Base-by-base conservation (phyloP, 2,888 invertebrate genomes). In the Agonopterix heracliana region DNA sequence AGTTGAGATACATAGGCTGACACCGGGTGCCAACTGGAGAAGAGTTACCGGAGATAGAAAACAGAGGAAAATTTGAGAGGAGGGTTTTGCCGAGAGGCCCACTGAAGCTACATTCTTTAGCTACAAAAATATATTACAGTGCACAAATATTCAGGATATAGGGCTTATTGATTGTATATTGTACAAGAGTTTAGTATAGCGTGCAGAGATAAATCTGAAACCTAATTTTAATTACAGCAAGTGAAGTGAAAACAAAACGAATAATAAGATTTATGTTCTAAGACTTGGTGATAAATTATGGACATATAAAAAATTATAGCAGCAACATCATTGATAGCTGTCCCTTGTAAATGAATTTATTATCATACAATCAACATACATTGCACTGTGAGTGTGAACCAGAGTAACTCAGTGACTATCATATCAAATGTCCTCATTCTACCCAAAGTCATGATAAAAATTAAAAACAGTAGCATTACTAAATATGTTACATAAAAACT, bases 341-440 rank as follows among this genome's bases (percentile, higher is more conserved):
- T 55, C 54, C 52, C 57, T 50, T 52, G 61, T 48, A 34, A 61
- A 49, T 58, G 52, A 68, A 71, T 65, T 59, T 55, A 69, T 66
- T 71, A 68, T 63, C 66, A 69, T 71, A 66, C 47, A 66, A 68
- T 66, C 60, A 70, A 64, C 68, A 66, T 47, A 66, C 53, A 57
- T 60, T 51, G 50, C 51, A 58, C 41, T 50, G 41, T 45, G 49
- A 55, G 51, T 54, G 13, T 41, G n/a, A 48, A 61, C 47, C 57
- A 52, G 49, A 59, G 59, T 63, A 55, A 55, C 58, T 49, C 40
- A 60, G 47, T 57, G 35, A 58, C 59, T 60, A 57, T 64, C 54
- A 67, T 70, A 73, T 66, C 61, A 72, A 64, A 66, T 70, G 67
- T 54, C 64, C 64, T 64, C 59, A 67, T 68, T 73, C 53, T 52